phyloP scores from a whole-genome alignment of 2,113 vertebrate species.

The Maccullochella peelii region DNA sequence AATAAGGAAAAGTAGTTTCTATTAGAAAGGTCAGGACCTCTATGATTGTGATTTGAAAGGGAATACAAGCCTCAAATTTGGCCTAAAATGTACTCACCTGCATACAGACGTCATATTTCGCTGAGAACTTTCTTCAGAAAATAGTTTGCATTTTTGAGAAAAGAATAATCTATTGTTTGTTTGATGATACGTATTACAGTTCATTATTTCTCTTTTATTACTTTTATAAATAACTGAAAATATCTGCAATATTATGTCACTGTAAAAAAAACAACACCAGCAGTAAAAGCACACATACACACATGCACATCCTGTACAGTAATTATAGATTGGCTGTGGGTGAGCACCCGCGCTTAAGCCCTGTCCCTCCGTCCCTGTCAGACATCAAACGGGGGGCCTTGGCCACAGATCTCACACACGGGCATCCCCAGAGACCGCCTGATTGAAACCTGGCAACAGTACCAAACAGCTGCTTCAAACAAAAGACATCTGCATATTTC shows the following conservation, averaged over 20 bases:
- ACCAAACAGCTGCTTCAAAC: constrained; percentile 99
- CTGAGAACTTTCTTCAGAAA: neutral
- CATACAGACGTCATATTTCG: neutral
- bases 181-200: neutral
- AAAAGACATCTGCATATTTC: constrained; percentile 99
- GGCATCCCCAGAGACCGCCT: constrained; percentile 87
- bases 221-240: constrained; percentile 15
- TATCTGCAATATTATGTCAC: constrained; percentile 5
- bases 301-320: constrained; percentile 52
- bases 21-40: neutral
- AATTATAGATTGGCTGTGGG: constrained; percentile 36
- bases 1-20: neutral
- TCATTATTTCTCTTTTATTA: constrained; percentile 9
- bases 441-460: constrained; percentile 97
- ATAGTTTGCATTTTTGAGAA: neutral
- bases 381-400: constrained; percentile 87
- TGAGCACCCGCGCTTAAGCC: constrained; percentile 52
- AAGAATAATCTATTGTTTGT: neutral
- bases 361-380: constrained; percentile 77
- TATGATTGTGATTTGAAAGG: neutral
- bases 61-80: neutral
- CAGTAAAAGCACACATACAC: constrained; percentile 27
- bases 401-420: constrained; percentile 83
- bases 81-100: neutral
- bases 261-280: neutral